Evolutionary conservation across 2,797 vertebrate species (phyloP).

Genomic region (Oreochromis grahami): DNA sequence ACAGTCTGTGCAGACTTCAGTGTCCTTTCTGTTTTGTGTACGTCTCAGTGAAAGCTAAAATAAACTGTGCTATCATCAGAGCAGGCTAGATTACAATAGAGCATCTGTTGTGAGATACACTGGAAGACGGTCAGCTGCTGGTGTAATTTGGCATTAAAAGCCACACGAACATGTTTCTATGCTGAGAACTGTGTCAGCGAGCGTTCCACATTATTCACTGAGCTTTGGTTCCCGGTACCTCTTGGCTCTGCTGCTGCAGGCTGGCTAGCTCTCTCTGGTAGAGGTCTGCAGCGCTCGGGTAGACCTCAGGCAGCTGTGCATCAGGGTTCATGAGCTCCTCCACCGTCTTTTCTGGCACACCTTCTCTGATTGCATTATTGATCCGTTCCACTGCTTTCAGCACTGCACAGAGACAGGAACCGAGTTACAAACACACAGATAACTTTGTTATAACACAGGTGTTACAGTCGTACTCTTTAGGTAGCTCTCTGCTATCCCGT

Average conservation of each 20-base stretch:
- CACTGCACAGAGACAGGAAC: constrained; percentile 64
- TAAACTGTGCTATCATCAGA: neutral
- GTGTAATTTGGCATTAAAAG: neutral
- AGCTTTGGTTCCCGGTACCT: constrained; percentile 65
- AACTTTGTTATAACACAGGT: neutral
- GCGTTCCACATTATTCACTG: neutral
- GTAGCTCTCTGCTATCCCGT: constrained; percentile 81
- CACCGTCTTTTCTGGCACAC: constrained; percentile 85
- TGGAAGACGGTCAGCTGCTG: neutral
- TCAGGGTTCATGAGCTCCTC: constrained; percentile 90
- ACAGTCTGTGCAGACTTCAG: neutral
- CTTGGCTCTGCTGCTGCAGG: constrained; percentile 90
- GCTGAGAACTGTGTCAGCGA: neutral
- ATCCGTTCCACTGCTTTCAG: constrained; percentile 85
- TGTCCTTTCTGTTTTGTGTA: neutral
- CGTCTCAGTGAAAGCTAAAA: neutral
- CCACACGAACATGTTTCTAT: neutral
- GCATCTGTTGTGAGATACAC: neutral
- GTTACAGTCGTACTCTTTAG: constrained; percentile 74
- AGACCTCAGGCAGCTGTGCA: constrained; percentile 91
- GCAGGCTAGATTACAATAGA: neutral
- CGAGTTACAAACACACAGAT: neutral
- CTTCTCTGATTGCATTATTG: constrained; percentile 83
- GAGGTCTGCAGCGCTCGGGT: constrained; percentile 86
- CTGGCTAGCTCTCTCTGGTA: constrained; percentile 92